Base-by-base conservation (phyloP, 1,140 invertebrate genomes). In the Drosophila tsacasi region DNA sequence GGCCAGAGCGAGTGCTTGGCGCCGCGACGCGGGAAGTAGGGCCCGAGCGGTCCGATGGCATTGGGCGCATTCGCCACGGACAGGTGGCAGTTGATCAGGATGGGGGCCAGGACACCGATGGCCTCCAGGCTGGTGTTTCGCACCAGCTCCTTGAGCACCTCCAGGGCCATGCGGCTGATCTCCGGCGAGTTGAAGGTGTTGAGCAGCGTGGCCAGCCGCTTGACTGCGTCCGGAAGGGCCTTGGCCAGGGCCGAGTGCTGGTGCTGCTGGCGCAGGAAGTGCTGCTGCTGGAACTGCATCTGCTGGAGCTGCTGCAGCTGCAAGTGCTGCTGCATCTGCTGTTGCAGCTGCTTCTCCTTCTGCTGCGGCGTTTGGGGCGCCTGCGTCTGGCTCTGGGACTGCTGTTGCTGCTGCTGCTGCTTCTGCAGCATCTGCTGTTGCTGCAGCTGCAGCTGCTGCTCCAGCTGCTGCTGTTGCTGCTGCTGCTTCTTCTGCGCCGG, bases 181-280 rank as follows among this genome's bases (percentile, higher is more conserved):
- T 98, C 97, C 2, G 96, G 95, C n/a, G 97, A 96, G 91, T 97
- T 98, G 87, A 97, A 98, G 7, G 97, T 97, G 93, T 98, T 98
- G 2, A 98, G 94, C 32, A 99, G 93, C 0, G 97, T 98, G 13
- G 98, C 96, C 50, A 98, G 93, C 68, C 98, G 97, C 58, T 97
- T 95, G 8, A 97, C 94, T 7, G 97, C 95, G 86, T 98, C 97
- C 21, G 96, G 95, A 94, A 97, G 96, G 76, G 98, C 97, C 93
- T 98, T 98, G 79, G 95, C 73, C 37, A 91, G 58, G 0, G 83
- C 69, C 1, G 87, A 81, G 35, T 92, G 91, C 21, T 92, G 91
- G 54, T 92, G 90, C 32, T 92, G 90, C 47, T 92, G 90, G 6
- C 90, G 82, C 30, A 92, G 49, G 21, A 89, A 84, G 39, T 92